phyloP scores from a whole-genome alignment of 2,797 vertebrate genomes.

The Sebastes steindachneri region DNA sequence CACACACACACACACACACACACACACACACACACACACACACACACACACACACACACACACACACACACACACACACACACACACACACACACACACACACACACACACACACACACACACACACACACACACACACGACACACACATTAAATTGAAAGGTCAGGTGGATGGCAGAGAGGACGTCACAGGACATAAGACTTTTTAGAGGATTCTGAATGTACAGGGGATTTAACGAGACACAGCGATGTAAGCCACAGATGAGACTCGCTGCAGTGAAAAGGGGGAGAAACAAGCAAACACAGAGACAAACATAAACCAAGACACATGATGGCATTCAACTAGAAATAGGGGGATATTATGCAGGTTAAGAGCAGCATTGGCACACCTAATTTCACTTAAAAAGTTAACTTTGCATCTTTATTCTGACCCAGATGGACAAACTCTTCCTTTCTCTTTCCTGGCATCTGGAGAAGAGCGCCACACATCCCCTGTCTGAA shows the following conservation, averaged over 20 bases:
- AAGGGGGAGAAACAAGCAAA: slow-evolving; percentile 7
- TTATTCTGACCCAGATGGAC: slow-evolving; percentile 57
- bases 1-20: too few species aligned
- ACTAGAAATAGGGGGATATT: slow-evolving; percentile 23
- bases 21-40: too few species aligned
- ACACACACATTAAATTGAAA: slow-evolving; percentile 24
- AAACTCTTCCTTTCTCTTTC: slow-evolving; percentile 3
- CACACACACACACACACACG: slow-evolving; percentile 40
- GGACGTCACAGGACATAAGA: not conserved
- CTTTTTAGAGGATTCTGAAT: not conserved
- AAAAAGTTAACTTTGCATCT: slow-evolving; percentile 37
- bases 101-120: too few species aligned
- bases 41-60: too few species aligned
- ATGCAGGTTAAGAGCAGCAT: slow-evolving; percentile 32
- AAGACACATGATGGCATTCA: slow-evolving; percentile 39
- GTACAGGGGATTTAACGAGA: not conserved
- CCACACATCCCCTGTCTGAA: slow-evolving; percentile 33
- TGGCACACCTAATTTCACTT: slow-evolving; percentile 37
- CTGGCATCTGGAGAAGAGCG: slow-evolving; percentile 50
- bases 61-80: too few species aligned
- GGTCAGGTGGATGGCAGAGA: slow-evolving; percentile 25
- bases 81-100: too few species aligned
- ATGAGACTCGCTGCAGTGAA: slow-evolving; percentile 18
- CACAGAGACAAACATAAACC: slow-evolving; percentile 34
- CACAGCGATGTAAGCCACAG: slow-evolving; percentile 3